Conservation (phyloP, 1,140 invertebrate species). For the Ganaspis sp. region DNA sequence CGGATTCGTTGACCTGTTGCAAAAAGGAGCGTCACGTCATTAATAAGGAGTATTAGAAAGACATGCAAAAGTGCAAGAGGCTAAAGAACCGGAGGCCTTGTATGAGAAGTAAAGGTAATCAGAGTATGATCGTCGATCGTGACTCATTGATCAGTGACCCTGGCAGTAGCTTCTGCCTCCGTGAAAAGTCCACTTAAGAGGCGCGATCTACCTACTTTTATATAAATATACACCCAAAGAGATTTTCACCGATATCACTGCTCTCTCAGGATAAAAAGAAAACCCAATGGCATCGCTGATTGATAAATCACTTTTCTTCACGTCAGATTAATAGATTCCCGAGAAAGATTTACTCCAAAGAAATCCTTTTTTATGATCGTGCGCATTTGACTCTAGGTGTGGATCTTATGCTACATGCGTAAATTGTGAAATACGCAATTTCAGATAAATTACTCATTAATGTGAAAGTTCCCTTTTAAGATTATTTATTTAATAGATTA, state of each 20-base stretch:
- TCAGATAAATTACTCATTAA: conserved; percentile 18
- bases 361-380: not conserved
- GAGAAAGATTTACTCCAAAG: conserved; percentile 3
- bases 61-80: conserved; percentile 7
- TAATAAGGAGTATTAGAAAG: not conserved
- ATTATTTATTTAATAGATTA: conserved; percentile 19
- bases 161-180: conserved; percentile 17
- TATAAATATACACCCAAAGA: not conserved
- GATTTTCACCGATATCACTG: not conserved
- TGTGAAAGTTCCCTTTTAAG: conserved; percentile 11
- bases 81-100: conserved; percentile 9
- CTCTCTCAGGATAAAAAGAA: not conserved
- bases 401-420: not conserved
- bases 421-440: not conserved
- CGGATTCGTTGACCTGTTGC: conserved; percentile 10
- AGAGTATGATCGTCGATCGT: conserved; percentile 19
- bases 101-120: conserved; percentile 18
- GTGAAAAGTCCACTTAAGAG: conserved; percentile 12
- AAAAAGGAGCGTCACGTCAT: not conserved
- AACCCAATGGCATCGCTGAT: not conserved
- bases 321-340: conserved; percentile 6
- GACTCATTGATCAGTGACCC: conserved; percentile 19
- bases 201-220: not conserved
- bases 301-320: not conserved
- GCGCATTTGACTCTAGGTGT: not conserved